Evolutionary conservation across 2,113 vertebrate species (phyloP), one percentile per base, ranked within the genome.

Genomic region (Lutjanus erythropterus): DNA sequence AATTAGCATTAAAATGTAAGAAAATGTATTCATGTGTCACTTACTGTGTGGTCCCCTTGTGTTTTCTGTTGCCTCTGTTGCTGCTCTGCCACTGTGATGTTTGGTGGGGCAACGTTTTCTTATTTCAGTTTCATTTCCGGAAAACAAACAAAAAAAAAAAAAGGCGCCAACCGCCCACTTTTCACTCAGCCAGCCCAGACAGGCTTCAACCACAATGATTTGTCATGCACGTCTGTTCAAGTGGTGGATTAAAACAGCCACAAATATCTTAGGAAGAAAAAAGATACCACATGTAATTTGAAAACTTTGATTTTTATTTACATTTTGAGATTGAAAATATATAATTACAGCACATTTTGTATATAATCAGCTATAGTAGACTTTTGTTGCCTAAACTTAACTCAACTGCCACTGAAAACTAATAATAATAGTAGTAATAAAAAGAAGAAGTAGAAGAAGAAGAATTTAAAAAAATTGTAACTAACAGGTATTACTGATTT

Each of bases 51-150:
- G 6, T 47, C 27, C 3, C 35, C 41, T 7, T 35, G 15, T 37
- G 1, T 25, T 11, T 19, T 19, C 14, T 27, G 14, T 21, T 60
- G 9, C 55, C 0, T 12, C n/a, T 6, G 9, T 23, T 37, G 14
- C 14, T n/a, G 9, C 15, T 50, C 7, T 52, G 19, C n/a, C 2
- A 10, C 23, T 18, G 14, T 62, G 16, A 11, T 12, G 39, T 44
- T 42, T 27, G 23, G n/a, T 0, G 4, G 14, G 0, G 2, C 11
- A 19, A 29, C 4, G 33, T 19, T 35, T 59, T 15, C 7, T 15
- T 27, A 42, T 80, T 80, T 76, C 5, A 56, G 39, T 80, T 85
- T 85, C 66, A 4, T 49, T 85, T 81, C 55, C 0, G 19, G n/a
- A n/a, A n/a, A n/a, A n/a, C n/a, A n/a, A n/a, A n/a, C n/a, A n/a